Evolutionary conservation across 1,140 invertebrate species (phyloP), one percentile per base, ranked within the genome.

Genomic region (Calliphora vicina): DNA sequence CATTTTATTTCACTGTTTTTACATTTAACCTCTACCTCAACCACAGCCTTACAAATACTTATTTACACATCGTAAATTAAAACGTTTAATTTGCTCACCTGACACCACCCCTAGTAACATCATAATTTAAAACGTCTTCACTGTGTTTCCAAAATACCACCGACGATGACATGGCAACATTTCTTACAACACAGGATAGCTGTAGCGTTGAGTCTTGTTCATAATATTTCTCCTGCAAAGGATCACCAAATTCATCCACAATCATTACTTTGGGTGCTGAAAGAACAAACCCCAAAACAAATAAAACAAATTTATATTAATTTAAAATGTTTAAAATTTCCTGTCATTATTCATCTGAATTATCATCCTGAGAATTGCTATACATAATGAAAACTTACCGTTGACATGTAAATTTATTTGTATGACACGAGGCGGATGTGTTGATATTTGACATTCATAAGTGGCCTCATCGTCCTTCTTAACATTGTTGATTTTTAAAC

Each of bases 371-470:
- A 74, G 12, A 6, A 15, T 45, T 45, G 12, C 12, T 45, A 45
- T 29, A 50, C 10, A 4, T 15, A 71, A n/a, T n/a, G n/a, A n/a
- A n/a, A 82, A 92, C 93, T 93, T 87, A 95, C 95, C 94, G 90
- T 94, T 95, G 78, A 96, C 93, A 90, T 93, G 93, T 73, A 96
- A 91, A 89, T 94, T 94, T 83, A 94, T 93, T 87, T 93, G 92
- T 91, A 94, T 94, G 84, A 95, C 94, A 87, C 94, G 93, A 43
- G 94, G 94, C 83, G 95, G 95, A 91, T 95, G 94, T 42, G 95
- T 95, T 82, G 94, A 95, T 87, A 96, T 94, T 91, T 96, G 95
- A 89, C 95, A 96, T 88, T 95, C 94, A 89, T 95, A 95, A 76
- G 93, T 92, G 29, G 94, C 95, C 87, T 95, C 94, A 86, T 95